These are phyloP conservation scores for Nasonia oneida DNA, from an alignment of 2,888 invertebrate species.

Conservation along the genomic window DNA sequence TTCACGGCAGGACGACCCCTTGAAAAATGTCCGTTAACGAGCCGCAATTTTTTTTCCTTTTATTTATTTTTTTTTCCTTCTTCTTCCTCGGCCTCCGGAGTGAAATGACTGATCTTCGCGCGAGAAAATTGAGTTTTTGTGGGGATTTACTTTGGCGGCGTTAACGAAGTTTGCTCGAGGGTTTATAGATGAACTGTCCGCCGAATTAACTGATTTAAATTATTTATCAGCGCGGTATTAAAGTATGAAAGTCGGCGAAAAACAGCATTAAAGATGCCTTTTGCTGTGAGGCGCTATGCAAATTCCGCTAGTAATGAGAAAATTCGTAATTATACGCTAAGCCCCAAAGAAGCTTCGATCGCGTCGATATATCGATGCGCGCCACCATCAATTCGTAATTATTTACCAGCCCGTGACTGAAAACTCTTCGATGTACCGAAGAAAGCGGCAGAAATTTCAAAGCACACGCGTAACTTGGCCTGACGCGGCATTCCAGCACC, in stretches of 20 bases:
- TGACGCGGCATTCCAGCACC: background rate
- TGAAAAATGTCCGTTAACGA: slow-evolving; percentile 68
- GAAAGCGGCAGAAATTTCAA: slow-evolving; percentile 19
- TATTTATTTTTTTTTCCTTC: slow-evolving; percentile 45
- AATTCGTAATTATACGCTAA: background rate
- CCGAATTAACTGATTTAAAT: slow-evolving; percentile 55
- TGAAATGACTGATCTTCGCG: slow-evolving; percentile 61
- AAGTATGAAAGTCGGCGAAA: background rate
- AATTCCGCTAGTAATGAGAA: background rate
- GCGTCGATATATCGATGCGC: no score
- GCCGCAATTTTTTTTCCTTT: slow-evolving; percentile 63
- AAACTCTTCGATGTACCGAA: slow-evolving; percentile 32
- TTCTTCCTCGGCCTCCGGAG: background rate
- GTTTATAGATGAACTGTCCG: slow-evolving; percentile 43
- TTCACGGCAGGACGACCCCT: slow-evolving; percentile 65
- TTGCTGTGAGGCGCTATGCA: background rate
- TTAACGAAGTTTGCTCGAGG: slow-evolving; percentile 60
- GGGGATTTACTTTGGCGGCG: slow-evolving; percentile 58
- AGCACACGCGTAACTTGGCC: slow-evolving; percentile 37
- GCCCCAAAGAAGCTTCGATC: no score
- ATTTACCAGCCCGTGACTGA: slow-evolving; percentile 15
- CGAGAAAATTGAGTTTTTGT: slow-evolving; percentile 62
- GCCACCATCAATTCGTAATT: slow-evolving; percentile 31
- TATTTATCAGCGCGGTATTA: slow-evolving; percentile 2
- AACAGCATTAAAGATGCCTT: slow-evolving; percentile 13